Percentiles rank a stretch among this genome's conserved stretches.
Conservation (phyloP, 2,888 invertebrate genomes). For the Lampropteryx suffumata region DNA sequence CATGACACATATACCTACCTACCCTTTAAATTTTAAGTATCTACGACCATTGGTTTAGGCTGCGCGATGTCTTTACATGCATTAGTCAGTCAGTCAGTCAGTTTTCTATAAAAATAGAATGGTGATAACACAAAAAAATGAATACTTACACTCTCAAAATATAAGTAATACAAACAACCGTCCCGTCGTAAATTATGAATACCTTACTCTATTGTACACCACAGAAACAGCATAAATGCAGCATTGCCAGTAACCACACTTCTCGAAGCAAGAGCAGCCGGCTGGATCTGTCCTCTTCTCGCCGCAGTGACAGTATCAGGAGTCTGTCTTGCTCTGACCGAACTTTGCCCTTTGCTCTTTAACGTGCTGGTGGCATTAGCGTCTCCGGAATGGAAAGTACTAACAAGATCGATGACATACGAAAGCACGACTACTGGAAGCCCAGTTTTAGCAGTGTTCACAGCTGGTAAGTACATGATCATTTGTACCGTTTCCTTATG, state of each 20-base stretch:
- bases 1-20: too few species aligned
- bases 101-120: too few species aligned
- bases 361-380: constrained; percentile 80
- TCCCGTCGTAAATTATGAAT: too few species aligned
- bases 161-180: too few species aligned
- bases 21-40: too few species aligned
- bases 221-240: constrained; percentile 81
- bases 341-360: constrained; percentile 82
- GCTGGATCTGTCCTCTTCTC: constrained; percentile 83
- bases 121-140: too few species aligned
- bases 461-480: constrained; percentile 82
- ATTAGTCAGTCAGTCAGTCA: too few species aligned
- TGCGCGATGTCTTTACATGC: too few species aligned
- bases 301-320: constrained; percentile 84
- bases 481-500: too few species aligned
- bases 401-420: constrained; percentile 84
- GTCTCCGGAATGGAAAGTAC: constrained; percentile 84
- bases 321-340: constrained; percentile 84
- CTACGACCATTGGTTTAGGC: too few species aligned
- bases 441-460: constrained; percentile 85
- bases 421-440: constrained; percentile 84
- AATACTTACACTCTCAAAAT: too few species aligned
- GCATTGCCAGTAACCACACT: constrained; percentile 83
- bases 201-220: background rate
- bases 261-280: constrained; percentile 82